phyloP scores from a whole-genome alignment of 2,797 vertebrate species.

The Atherinosoma microstoma region DNA sequence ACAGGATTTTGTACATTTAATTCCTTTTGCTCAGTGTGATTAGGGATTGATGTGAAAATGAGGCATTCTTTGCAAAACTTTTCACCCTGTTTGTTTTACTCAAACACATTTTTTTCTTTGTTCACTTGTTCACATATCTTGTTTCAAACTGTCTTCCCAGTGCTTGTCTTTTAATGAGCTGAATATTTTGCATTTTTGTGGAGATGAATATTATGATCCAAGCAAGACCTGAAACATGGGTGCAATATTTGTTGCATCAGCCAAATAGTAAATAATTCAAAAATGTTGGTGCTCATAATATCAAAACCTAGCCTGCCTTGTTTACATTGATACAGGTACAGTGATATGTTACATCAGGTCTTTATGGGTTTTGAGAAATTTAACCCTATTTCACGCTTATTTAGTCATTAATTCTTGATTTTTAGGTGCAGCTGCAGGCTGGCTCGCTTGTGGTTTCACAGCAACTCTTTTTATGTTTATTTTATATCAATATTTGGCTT shows the following conservation, averaged over 20 bases:
- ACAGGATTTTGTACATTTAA: not conserved
- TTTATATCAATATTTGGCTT: constrained; percentile 64
- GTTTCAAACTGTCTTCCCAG: not conserved
- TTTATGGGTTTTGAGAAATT: constrained; percentile 5
- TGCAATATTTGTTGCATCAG: constrained; percentile 2
- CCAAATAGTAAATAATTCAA: constrained; percentile 11
- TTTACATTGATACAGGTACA: not conserved
- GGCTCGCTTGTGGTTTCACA: constrained; percentile 22
- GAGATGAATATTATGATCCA: constrained; percentile 7
- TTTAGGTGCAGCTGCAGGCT: constrained; percentile 38
- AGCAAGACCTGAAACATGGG: constrained; percentile 9
- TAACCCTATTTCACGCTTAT: constrained; percentile 11
- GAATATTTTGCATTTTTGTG: not conserved
- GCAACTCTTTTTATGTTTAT: constrained; percentile 65
- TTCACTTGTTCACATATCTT: constrained; percentile 1
- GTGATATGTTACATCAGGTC: not conserved
- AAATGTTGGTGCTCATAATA: constrained; percentile 1
- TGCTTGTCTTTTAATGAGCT: not conserved
- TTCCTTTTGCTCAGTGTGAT: constrained; percentile 9
- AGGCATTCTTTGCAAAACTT: not conserved
- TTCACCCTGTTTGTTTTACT: not conserved
- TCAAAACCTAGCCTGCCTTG: not conserved
- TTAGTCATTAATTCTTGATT: constrained; percentile 15
- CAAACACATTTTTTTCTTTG: not conserved
- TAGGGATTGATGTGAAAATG: not conserved